Evolutionary conservation across 2,797 vertebrate species (phyloP).

Genomic region (Mormyrops attenuatus): DNA sequence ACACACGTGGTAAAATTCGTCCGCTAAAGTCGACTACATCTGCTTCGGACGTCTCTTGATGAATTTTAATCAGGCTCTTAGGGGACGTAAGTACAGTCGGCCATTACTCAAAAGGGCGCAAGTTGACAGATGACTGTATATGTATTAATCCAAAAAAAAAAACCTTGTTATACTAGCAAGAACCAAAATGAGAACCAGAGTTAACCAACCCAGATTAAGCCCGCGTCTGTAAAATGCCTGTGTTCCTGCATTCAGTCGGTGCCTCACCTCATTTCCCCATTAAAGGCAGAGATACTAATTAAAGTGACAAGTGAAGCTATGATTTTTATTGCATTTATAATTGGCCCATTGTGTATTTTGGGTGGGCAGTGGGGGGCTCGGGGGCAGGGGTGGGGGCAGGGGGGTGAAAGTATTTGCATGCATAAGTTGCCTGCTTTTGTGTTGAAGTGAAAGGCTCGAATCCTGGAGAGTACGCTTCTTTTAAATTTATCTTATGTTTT

Average conservation of each 20-base stretch:
- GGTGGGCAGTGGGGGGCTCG: neutral
- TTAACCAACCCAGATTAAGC: neutral
- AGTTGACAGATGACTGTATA: neutral
- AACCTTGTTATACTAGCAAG: neutral
- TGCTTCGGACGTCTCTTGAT: neutral
- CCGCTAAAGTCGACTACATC: neutral
- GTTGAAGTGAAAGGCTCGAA: neutral
- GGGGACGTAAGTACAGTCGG: neutral
- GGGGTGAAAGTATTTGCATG: constrained; percentile 10
- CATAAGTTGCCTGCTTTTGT: constrained; percentile 15
- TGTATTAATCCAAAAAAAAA: neutral
- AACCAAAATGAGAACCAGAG: neutral
- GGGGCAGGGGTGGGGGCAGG: neutral
- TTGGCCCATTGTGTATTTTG: constrained; percentile 1
- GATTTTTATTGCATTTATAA: constrained; percentile 13
- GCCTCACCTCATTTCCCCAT: neutral
- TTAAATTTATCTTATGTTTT: neutral
- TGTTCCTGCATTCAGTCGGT: neutral
- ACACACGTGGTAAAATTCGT: neutral
- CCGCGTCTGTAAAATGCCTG: neutral
- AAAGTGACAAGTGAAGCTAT: constrained; percentile 13
- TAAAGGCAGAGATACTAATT: constrained; percentile 8
- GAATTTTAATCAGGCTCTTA: neutral
- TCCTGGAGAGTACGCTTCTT: neutral
- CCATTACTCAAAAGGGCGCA: neutral